Base-by-base conservation (phyloP, 2,113 vertebrate genomes). In the Oreochromis aureus region DNA sequence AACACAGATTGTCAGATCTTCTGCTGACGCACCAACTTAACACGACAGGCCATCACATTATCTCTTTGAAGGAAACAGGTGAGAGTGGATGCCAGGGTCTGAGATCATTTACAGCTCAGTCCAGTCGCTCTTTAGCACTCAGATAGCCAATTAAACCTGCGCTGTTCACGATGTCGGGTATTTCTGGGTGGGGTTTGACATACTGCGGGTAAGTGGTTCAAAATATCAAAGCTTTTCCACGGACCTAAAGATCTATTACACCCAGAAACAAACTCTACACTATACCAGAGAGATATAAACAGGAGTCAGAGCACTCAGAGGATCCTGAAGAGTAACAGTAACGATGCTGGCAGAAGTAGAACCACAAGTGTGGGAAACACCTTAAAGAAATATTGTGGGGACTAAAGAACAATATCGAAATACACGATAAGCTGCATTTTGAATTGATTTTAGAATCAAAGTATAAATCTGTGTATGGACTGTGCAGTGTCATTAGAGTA, bases 21-120 rank as follows among this genome's bases (percentile, higher is more conserved):
- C 55, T 83, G 91, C 89, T 89, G 90, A 93, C 69, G 90, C 87
- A 87, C 85, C 73, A 39, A 44, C 87, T 61, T 54, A 51, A 89
- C 82, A 24, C 30, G 36, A 30, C 58, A 71, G 83, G 80, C 54
- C 55, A 78, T 88, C 82, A 73, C 46, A 0, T 78, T 36, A 51
- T 55, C 22, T 19, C 34, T 80, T 46, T 85, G 30, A 76, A n/a
- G 58, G 58, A 36, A 69, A 3, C 63, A 87, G 85, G 58, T 87
- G 41, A 87, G 54, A 48, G 24, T 27, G n/a, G 80, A 79, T 6
- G 12, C 3, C 46, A 34, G 44, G 41, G 16, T 44, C 86, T 58
- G 76, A 16, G 12, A 46, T 53, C 81, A 84, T 82, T 54, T 3
- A 56, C 32, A 22, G 85, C 46, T 13, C 48, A 32, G 12, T 6